A percentile compares a stretch with the other conserved stretches of the same genome.
These are phyloP conservation scores for Heterotis niloticus DNA, from an alignment of 2,113 vertebrate species.

Conservation along the genomic window DNA sequence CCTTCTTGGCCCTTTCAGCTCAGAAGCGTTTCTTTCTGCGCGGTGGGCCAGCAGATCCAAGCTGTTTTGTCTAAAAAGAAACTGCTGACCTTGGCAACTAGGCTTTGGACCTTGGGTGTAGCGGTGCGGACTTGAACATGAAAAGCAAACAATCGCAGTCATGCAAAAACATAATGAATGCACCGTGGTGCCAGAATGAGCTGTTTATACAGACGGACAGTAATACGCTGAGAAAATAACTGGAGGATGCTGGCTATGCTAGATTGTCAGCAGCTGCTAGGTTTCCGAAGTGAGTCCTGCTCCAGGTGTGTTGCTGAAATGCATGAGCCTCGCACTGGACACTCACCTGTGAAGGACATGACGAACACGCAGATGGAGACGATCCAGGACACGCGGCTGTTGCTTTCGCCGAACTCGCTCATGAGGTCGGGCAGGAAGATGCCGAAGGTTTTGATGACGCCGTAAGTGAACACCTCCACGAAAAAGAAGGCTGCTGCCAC, in stretches of 20 bases:
- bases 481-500: slow-evolving; percentile 86
- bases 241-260: too few species aligned
- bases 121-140: too few species aligned
- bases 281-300: too few species aligned
- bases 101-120: not conserved
- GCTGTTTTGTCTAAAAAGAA: not conserved
- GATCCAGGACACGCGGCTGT: slow-evolving; percentile 91
- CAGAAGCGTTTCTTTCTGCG: not conserved
- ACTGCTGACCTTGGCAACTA: not conserved
- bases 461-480: slow-evolving; percentile 85
- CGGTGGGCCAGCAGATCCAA: not conserved
- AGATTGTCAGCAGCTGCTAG: too few species aligned
- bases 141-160: too few species aligned
- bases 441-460: slow-evolving; percentile 89
- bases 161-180: too few species aligned
- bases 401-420: slow-evolving; percentile 80
- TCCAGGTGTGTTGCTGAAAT: not conserved
- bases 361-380: slow-evolving; percentile 93
- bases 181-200: too few species aligned
- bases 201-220: not conserved
- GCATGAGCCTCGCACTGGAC: not conserved
- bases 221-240: too few species aligned
- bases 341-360: slow-evolving; percentile 84
- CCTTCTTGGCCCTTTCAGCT: not conserved
- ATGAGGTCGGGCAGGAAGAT: slow-evolving; percentile 91